A percentile compares a stretch with the other conserved stretches of the same genome.
Conservation (phyloP, 2,797 vertebrate genomes). For the Etheostoma nigrum region DNA sequence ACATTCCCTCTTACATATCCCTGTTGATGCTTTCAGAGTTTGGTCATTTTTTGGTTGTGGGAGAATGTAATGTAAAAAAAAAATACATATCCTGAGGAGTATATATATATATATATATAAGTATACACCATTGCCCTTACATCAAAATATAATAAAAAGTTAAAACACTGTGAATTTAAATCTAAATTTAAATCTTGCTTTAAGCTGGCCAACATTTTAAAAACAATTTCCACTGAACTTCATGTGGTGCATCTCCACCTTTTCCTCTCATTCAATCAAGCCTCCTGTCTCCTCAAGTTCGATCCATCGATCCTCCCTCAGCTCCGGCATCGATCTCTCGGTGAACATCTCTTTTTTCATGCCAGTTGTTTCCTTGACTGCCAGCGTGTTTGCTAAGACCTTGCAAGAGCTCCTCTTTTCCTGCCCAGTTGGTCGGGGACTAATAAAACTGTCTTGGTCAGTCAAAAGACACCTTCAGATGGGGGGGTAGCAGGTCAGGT, state of each 20-base stretch:
- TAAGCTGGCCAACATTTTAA: slow-evolving; percentile 25
- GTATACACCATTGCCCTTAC: not conserved
- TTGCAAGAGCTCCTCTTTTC: slow-evolving; percentile 76
- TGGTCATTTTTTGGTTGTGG: not conserved
- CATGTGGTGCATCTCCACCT: slow-evolving; percentile 77
- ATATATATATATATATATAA: no score
- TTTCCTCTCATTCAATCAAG: slow-evolving; percentile 81
- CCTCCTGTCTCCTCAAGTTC: slow-evolving; percentile 70
- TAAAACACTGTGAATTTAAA: not conserved
- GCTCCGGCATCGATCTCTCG: slow-evolving; percentile 80
- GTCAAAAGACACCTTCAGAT: slow-evolving; percentile 76
- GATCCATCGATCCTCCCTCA: slow-evolving; percentile 78
- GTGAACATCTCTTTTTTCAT: slow-evolving; percentile 74
- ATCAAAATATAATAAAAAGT: not conserved
- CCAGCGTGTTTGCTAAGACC: slow-evolving; percentile 75
- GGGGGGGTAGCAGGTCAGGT: slow-evolving; percentile 39
- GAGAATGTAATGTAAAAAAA: not conserved
- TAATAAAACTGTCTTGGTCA: slow-evolving; percentile 84
- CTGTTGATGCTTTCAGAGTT: not conserved
- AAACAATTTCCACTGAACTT: slow-evolving; percentile 62
- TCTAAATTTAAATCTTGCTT: not conserved
- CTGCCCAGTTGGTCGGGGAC: slow-evolving; percentile 74
- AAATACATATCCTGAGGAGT: not conserved
- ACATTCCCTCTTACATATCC: slow-evolving; percentile 9
- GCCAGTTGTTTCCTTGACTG: slow-evolving; percentile 81